Percentiles rank a stretch among this genome's conserved stretches.
Evolutionary conservation across 2,797 vertebrate genomes (phyloP).

Genomic region (Staurois parvus): DNA sequence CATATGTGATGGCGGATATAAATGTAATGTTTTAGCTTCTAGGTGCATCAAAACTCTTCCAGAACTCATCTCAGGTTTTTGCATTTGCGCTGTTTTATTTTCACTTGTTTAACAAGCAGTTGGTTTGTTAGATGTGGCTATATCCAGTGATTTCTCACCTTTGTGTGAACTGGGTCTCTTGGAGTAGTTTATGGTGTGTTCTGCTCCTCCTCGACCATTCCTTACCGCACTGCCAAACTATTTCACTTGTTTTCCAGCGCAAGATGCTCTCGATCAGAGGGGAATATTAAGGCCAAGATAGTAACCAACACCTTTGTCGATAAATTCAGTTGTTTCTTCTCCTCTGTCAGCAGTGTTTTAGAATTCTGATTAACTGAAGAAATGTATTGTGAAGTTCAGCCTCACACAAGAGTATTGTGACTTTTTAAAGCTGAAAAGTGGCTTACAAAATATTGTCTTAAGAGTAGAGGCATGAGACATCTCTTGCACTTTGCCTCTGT

Average conservation of each 20-base stretch:
- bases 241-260: conserved; percentile 53
- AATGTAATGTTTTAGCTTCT: neutral
- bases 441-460: neutral
- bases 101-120: conserved; percentile 29
- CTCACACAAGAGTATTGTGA: too few species aligned
- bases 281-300: conserved; percentile 6
- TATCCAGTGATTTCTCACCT: conserved; percentile 43
- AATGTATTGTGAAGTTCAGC: neutral
- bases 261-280: conserved; percentile 28
- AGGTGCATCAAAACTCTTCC: neutral
- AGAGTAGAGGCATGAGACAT: too few species aligned
- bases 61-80: neutral
- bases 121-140: neutral
- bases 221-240: conserved; percentile 45
- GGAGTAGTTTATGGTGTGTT: conserved; percentile 37
- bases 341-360: neutral
- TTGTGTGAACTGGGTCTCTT: conserved; percentile 50
- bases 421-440: neutral
- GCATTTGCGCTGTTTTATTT: neutral
- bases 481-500: too few species aligned
- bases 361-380: too few species aligned
- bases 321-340: neutral
- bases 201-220: conserved; percentile 40
- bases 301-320: conserved; percentile 3
- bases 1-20: too few species aligned